These are phyloP conservation scores for Rhinoraja longicauda DNA, from an alignment of 2,797 vertebrate genomes.

Conservation along the genomic window DNA sequence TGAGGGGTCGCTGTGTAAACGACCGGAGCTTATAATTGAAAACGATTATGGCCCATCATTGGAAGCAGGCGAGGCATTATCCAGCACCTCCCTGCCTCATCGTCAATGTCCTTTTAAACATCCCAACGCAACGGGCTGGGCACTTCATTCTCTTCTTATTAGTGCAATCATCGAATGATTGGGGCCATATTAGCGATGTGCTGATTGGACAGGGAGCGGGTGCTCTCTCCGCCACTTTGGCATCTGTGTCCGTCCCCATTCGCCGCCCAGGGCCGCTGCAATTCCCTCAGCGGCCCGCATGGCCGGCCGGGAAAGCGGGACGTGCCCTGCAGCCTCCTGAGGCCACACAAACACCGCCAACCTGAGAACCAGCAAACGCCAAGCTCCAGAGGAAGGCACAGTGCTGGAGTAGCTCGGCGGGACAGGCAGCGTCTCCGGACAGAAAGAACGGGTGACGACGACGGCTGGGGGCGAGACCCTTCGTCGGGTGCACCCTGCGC, in stretches of 20 bases:
- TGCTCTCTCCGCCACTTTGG: slow-evolving; percentile 47
- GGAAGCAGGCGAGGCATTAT: neutral
- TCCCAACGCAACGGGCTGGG: slow-evolving; percentile 47
- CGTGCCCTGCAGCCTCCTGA: slow-evolving; percentile 61
- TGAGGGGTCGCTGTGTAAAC: too few species aligned
- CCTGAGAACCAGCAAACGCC: slow-evolving; percentile 59
- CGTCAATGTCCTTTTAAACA: slow-evolving; percentile 39
- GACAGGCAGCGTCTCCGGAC: too few species aligned
- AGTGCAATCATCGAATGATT: slow-evolving; percentile 60
- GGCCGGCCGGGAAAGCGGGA: slow-evolving; percentile 53
- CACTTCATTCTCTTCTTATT: slow-evolving; percentile 57
- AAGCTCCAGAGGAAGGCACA: slow-evolving; percentile 48
- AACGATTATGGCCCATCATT: neutral
- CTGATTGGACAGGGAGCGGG: slow-evolving; percentile 67
- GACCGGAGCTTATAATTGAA: neutral
- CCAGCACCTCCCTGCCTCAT: neutral
- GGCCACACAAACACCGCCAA: slow-evolving; percentile 58
- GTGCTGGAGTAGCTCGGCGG: too few species aligned
- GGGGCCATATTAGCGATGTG: slow-evolving; percentile 57
- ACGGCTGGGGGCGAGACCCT: too few species aligned
- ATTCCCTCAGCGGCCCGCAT: slow-evolving; percentile 62
- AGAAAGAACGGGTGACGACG: too few species aligned
- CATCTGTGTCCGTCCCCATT: slow-evolving; percentile 96
- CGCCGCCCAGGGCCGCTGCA: slow-evolving; percentile 76
- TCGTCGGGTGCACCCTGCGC: too few species aligned